Percentiles rank a stretch among this genome's conserved stretches.
Evolutionary conservation across 1,140 invertebrate genomes (phyloP).

Genomic region (Papilio polyxenes): DNA sequence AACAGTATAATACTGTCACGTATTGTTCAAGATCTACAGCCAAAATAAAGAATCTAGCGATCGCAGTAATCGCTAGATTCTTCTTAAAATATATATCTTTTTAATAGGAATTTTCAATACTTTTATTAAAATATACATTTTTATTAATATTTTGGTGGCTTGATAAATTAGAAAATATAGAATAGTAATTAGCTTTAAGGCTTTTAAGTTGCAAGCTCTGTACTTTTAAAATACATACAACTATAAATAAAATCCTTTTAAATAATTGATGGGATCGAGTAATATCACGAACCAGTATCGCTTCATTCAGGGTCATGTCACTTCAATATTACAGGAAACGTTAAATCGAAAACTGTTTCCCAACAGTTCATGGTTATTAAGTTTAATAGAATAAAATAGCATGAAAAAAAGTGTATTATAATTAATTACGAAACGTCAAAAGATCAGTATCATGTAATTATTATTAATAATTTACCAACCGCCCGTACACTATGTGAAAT

Average conservation of each 20-base stretch:
- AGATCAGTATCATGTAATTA: conserved; percentile 36
- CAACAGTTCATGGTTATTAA: not conserved
- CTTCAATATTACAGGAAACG: not conserved
- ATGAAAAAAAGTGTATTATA: not conserved
- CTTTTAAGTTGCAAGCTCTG: no score
- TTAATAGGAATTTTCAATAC: not conserved
- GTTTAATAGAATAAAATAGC: not conserved
- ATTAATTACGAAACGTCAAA: conserved; percentile 25
- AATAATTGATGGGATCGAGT: not conserved
- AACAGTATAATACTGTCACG: not conserved
- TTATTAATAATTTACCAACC: conserved; percentile 31
- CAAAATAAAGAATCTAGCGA: not conserved
- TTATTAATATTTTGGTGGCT: no score
- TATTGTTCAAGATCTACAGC: not conserved
- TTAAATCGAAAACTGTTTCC: not conserved
- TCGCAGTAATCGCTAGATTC: no score
- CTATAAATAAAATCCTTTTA: not conserved
- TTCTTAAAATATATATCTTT: no score
- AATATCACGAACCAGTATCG: not conserved
- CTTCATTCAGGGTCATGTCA: conserved; percentile 13
- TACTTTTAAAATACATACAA: not conserved
- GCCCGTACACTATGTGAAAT: conserved; percentile 43
- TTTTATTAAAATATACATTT: not conserved
- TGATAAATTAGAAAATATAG: no score
- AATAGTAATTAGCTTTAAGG: no score